Percentiles rank a stretch among this genome's conserved stretches.
These are phyloP conservation scores for Stomatorhinus walkeri DNA, from an alignment of 2,797 vertebrate species.

Conservation along the genomic window DNA sequence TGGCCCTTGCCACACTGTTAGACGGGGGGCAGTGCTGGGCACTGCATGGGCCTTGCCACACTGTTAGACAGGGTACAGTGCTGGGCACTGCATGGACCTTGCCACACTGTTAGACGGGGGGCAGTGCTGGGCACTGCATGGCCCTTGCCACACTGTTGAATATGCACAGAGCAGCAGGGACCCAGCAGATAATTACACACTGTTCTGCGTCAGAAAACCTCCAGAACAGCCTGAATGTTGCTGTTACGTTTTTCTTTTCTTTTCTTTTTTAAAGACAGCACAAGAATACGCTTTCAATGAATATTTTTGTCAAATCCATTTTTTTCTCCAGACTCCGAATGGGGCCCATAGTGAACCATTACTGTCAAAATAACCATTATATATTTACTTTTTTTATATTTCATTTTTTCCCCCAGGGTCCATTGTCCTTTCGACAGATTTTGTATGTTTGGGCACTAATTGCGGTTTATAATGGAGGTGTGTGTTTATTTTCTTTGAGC, in stretches of 20 bases:
- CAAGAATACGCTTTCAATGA: slow-evolving; percentile 85
- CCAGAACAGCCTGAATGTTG: slow-evolving; percentile 71
- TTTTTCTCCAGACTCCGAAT: slow-evolving; percentile 43
- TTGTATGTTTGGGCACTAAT: slow-evolving; percentile 59
- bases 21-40: too few species aligned
- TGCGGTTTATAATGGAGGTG: slow-evolving; percentile 37
- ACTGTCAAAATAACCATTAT: slow-evolving; percentile 73
- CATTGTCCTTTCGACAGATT: slow-evolving; percentile 54
- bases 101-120: slow-evolving; percentile 39
- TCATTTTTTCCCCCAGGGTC: slow-evolving; percentile 50
- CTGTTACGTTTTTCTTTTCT: slow-evolving; percentile 45
- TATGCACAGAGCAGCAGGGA: slow-evolving; percentile 86
- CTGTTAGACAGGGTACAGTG: too few species aligned
- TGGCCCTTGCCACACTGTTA: slow-evolving; percentile 66
- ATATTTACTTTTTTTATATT: slow-evolving; percentile 54
- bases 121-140: slow-evolving; percentile 41
- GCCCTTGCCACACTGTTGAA: slow-evolving; percentile 72
- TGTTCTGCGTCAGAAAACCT: slow-evolving; percentile 85
- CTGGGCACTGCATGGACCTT: too few species aligned
- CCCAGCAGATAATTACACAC: slow-evolving; percentile 89
- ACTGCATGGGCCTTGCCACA: too few species aligned
- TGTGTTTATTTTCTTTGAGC: slow-evolving; percentile 23
- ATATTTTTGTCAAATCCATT: slow-evolving; percentile 55
- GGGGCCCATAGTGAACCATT: slow-evolving; percentile 62
- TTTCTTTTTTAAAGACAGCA: slow-evolving; percentile 69